Evolutionary conservation across 2,113 vertebrate species (phyloP), one percentile per base, ranked within the genome.

Genomic region (Mystacornis crossleyi): DNA sequence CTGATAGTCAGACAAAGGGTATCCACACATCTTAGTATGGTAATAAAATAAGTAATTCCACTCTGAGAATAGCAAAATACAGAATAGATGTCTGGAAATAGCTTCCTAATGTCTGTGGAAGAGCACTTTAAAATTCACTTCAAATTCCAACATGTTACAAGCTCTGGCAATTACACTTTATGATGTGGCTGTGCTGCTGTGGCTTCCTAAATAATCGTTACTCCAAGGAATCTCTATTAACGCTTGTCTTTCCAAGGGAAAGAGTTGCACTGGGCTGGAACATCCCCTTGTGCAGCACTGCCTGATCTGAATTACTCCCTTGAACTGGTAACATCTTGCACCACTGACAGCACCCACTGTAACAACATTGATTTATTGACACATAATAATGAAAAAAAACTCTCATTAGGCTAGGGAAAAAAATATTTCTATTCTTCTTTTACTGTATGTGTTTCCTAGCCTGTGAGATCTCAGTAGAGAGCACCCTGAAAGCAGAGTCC

Each of bases 31-130:
- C 65, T 88, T 78, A 54, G 28, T 71, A 53, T 64, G 81, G 40
- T 77, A 88, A 72, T 72, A 87, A 67, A 94, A 91, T 62, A 94
- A 93, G 90, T 94, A 86, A 81, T 84, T 86, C 51, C 60, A 50
- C 1, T 0, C 42, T 92, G 24, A 93, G 90, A 96, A 75, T 73
- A 83, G 82, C 34, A 34, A 92, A 74, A 64, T 78, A 18, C 8
- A 83, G 75, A 86, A 18, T 18, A 78, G 67, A 40, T 86, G 33
- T 28, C 82, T 95, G 85, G 72, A 90, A 96, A 90, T 73, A 80
- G 89, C 47, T 84, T 95, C 97, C 67, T 64, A 67, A 50, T 73
- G 61, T 51, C 66, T 94, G 21, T 91, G 89, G 57, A 89, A 54
- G 72, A 94, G 84, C 5, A 5, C 70, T 87, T 90, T 14, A 90